phyloP scores from a whole-genome alignment of 2,113 vertebrate genomes.

The Edolisoma coerulescens region DNA sequence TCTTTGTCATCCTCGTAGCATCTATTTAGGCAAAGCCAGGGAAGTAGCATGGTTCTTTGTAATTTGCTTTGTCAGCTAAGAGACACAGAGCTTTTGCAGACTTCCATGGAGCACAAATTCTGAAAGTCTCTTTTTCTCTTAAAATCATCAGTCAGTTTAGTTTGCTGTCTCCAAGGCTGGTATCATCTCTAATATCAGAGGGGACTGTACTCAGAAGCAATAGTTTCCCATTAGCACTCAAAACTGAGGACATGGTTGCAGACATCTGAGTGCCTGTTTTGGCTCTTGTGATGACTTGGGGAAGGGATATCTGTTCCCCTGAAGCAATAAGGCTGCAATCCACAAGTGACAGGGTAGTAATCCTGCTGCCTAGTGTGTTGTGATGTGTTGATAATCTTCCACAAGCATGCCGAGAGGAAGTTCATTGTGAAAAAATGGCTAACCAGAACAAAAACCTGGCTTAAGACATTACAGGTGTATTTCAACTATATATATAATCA shows the following conservation, averaged over 20 bases:
- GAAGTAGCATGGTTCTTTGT: not conserved
- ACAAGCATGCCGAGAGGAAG: not conserved
- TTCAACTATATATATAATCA: not conserved
- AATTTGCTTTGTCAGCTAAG: not conserved
- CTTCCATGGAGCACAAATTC: not conserved
- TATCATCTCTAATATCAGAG: not conserved
- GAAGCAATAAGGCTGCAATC: not conserved
- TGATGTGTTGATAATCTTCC: not conserved
- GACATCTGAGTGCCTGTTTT: not conserved
- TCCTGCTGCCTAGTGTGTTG: not conserved
- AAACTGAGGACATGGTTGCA: not conserved
- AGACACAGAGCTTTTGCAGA: not conserved
- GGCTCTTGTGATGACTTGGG: not conserved
- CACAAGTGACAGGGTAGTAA: not conserved
- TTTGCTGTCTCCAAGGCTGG: not conserved
- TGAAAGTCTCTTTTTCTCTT: not conserved
- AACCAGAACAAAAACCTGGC: not conserved
- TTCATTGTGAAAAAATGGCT: not conserved
- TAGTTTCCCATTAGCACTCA: not conserved
- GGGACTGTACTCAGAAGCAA: not conserved
- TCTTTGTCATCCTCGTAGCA: not conserved
- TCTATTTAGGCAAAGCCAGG: not conserved
- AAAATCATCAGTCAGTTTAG: not conserved
- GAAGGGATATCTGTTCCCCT: not conserved
- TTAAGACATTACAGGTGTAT: not conserved